Conservation (phyloP, 2,888 invertebrate genomes). For the Micoletzkya japonica region DNA sequence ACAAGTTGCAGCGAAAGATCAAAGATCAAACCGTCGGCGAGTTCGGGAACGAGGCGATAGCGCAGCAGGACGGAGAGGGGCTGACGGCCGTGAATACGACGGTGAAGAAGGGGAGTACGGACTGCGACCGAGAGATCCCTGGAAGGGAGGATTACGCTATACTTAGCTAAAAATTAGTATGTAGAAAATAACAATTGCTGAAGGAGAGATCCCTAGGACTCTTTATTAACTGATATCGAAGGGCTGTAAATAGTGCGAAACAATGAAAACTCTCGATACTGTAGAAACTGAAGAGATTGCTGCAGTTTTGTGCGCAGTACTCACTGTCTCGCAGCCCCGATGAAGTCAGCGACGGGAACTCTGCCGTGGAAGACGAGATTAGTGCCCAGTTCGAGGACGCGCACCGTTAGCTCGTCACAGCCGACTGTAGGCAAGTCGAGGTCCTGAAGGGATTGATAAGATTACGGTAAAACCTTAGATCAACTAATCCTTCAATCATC, state of each 20-base stretch:
- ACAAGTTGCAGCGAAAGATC: background rate
- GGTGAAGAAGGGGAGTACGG: slow-evolving; percentile 7
- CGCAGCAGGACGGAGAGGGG: slow-evolving; percentile 5
- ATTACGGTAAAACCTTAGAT: too few relatives aligned
- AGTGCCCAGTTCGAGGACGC: background rate
- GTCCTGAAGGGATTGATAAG: slow-evolving; percentile 5
- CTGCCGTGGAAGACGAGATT: background rate
- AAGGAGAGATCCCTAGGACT: too few relatives aligned
- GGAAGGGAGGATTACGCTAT: background rate
- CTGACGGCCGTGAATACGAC: slow-evolving; percentile 12
- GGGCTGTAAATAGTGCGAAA: background rate
- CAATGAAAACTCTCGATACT: too few relatives aligned
- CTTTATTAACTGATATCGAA: background rate
- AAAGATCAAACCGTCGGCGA: background rate
- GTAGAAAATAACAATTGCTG: too few relatives aligned
- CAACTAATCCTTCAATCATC: too few relatives aligned
- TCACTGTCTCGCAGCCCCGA: slow-evolving; percentile 23
- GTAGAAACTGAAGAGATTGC: too few relatives aligned
- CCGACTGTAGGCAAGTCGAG: slow-evolving; percentile 13
- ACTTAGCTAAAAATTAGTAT: too few relatives aligned
- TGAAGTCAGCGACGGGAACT: slow-evolving; percentile 20
- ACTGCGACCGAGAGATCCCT: slow-evolving; percentile 21
- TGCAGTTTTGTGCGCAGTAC: too few relatives aligned
- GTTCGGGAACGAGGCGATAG: slow-evolving; percentile 7
- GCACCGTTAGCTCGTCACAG: background rate